A percentile compares a stretch with the other conserved stretches of the same genome.
These are phyloP conservation scores for Notocelia uddmanniana DNA, from an alignment of 2,888 invertebrate species.

Conservation along the genomic window DNA sequence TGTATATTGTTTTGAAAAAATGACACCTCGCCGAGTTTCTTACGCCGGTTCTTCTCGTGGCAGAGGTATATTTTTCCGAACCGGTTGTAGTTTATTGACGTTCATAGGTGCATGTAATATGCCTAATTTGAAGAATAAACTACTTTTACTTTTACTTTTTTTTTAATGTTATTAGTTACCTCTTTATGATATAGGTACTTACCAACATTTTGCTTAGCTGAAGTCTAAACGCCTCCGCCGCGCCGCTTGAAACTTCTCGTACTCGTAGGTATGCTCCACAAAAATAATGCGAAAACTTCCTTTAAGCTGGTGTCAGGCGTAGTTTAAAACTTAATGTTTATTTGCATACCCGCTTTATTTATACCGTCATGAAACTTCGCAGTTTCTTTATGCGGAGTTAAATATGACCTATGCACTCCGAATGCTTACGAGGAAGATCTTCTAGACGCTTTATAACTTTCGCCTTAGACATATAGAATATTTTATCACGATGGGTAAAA, in stretches of 20 bases:
- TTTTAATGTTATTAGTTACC: too few species aligned
- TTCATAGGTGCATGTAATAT: too few species aligned
- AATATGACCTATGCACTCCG: not conserved
- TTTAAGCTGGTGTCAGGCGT: slow-evolving; percentile 60
- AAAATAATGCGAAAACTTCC: slow-evolving; percentile 74
- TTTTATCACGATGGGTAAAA: too few species aligned
- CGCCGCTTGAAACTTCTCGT: not conserved
- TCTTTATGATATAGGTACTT: not conserved
- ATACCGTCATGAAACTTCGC: slow-evolving; percentile 44
- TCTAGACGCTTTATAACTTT: not conserved
- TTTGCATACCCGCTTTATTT: slow-evolving; percentile 54
- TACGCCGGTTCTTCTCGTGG: too few species aligned
- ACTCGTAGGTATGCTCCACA: slow-evolving; percentile 58
- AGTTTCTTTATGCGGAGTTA: slow-evolving; percentile 16
- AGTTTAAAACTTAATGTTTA: slow-evolving; percentile 63
- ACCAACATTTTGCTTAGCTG: not conserved
- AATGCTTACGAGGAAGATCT: not conserved
- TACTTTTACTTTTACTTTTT: too few species aligned
- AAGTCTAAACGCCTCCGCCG: not conserved
- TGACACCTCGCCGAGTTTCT: too few species aligned
- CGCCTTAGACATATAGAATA: not conserved
- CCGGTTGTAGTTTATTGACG: too few species aligned
- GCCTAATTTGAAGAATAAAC: too few species aligned
- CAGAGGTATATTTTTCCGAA: too few species aligned
- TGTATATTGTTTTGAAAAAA: too few species aligned